A percentile compares a stretch with the other conserved stretches of the same genome.
phyloP scores from a whole-genome alignment of 2,888 invertebrate genomes.

The Dioctria linearis region DNA sequence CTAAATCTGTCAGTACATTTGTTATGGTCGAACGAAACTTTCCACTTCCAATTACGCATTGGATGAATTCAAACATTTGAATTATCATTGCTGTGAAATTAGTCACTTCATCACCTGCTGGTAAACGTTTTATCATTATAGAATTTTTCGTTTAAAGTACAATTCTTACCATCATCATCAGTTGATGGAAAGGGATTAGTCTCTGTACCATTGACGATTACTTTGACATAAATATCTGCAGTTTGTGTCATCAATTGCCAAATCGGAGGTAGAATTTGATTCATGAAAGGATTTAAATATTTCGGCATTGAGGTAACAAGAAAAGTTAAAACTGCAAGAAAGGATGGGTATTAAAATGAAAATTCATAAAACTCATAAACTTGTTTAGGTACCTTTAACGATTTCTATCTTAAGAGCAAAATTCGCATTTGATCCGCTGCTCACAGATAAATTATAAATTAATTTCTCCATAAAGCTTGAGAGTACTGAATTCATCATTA shows the following conservation, averaged over 20 bases:
- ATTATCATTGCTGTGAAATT: slow-evolving; percentile 78
- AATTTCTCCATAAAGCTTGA: slow-evolving; percentile 79
- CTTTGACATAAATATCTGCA: slow-evolving; percentile 77
- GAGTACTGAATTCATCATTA: slow-evolving; percentile 77
- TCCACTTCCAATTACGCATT: slow-evolving; percentile 74
- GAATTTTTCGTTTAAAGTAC: background rate
- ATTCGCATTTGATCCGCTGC: slow-evolving; percentile 74
- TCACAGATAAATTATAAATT: slow-evolving; percentile 73
- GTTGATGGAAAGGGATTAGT: slow-evolving; percentile 73
- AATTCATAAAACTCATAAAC: background rate
- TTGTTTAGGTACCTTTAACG: slow-evolving; percentile 71
- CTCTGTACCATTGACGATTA: slow-evolving; percentile 75
- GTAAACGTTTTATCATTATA: background rate
- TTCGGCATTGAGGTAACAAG: slow-evolving; percentile 77
- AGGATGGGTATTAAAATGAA: background rate
- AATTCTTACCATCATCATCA: slow-evolving; percentile 72
- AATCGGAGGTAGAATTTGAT: slow-evolving; percentile 76
- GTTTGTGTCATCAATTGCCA: slow-evolving; percentile 80
- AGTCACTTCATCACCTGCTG: slow-evolving; percentile 74
- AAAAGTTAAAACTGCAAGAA: slow-evolving; percentile 73
- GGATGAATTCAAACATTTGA: slow-evolving; percentile 79
- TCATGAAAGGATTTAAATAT: slow-evolving; percentile 75
- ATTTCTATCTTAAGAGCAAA: slow-evolving; percentile 78
- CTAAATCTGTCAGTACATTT: slow-evolving; percentile 76
- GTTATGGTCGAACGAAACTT: slow-evolving; percentile 75